Percentiles rank a stretch among this genome's conserved stretches.
phyloP scores from a whole-genome alignment of 2,113 vertebrate genomes.

The Rousettus leschenaultii region DNA sequence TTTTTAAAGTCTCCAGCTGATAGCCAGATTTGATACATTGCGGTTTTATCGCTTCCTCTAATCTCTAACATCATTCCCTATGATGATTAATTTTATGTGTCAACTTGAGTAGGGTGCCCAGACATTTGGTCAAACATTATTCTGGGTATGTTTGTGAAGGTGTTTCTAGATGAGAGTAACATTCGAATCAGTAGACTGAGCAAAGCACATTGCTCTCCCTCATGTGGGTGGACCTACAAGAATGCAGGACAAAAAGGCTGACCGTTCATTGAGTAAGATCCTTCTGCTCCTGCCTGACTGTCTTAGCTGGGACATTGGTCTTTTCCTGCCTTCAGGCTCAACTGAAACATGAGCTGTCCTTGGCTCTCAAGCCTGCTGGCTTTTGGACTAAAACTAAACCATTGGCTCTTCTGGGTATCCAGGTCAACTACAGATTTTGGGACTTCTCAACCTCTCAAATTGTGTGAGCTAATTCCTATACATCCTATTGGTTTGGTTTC shows the following conservation, averaged over 20 bases:
- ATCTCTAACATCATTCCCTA: not conserved
- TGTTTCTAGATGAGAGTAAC: not conserved
- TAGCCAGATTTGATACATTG: not conserved
- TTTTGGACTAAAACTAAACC: not conserved
- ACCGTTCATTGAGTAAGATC: not conserved
- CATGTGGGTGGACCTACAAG: not conserved
- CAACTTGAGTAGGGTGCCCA: not conserved
- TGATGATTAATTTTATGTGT: not conserved
- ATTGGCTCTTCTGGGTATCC: not conserved
- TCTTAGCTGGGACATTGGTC: not conserved
- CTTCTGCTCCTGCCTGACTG: not conserved
- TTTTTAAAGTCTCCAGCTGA: not conserved
- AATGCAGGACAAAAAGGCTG: not conserved
- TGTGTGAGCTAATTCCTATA: not conserved
- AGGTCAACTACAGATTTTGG: not conserved
- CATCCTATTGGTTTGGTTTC: not conserved
- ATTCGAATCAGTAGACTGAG: not conserved
- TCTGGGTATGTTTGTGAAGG: not conserved
- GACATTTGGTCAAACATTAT: not conserved
- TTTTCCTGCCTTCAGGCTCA: not conserved
- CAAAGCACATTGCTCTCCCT: not conserved
- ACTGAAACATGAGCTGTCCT: not conserved
- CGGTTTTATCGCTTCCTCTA: not conserved
- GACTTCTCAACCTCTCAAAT: not conserved
- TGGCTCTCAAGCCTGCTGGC: not conserved